phyloP scores from a whole-genome alignment of 2,113 vertebrate species.

The Onychorhynchus coronatus region DNA sequence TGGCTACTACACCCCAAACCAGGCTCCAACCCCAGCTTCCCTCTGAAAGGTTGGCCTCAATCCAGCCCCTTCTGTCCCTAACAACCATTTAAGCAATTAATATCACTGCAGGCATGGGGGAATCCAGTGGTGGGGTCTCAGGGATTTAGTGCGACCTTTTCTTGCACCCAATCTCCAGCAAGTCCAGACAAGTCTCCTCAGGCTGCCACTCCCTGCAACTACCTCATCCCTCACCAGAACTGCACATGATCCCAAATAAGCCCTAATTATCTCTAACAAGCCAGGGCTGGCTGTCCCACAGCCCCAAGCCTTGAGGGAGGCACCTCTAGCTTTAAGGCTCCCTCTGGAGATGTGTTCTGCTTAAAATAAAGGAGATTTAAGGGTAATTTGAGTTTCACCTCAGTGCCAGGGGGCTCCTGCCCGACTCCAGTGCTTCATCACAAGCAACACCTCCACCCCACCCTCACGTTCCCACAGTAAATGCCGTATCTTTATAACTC shows the following conservation, averaged over 20 bases:
- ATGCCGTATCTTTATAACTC: accelerated
- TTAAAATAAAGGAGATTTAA: background rate
- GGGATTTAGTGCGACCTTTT: background rate
- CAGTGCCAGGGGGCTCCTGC: background rate
- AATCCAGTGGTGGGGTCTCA: background rate
- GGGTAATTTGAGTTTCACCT: background rate
- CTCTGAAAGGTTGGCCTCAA: background rate
- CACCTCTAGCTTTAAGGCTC: background rate
- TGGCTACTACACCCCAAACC: background rate
- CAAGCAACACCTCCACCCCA: background rate
- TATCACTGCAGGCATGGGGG: accelerated
- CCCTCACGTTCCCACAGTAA: background rate
- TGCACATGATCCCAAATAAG: background rate
- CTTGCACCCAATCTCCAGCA: background rate
- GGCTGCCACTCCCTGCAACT: background rate
- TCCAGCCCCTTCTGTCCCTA: background rate
- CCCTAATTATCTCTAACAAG: background rate
- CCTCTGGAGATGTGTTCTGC: background rate
- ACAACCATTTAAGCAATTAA: background rate
- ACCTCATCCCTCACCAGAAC: background rate
- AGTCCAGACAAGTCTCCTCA: accelerated
- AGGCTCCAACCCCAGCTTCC: background rate
- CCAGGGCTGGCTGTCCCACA: background rate
- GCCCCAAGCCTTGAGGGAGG: accelerated
- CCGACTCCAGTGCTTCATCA: background rate